These are phyloP conservation scores for Sorex fumeus DNA, from an alignment of 2,113 vertebrate genomes.

Conservation along the genomic window DNA sequence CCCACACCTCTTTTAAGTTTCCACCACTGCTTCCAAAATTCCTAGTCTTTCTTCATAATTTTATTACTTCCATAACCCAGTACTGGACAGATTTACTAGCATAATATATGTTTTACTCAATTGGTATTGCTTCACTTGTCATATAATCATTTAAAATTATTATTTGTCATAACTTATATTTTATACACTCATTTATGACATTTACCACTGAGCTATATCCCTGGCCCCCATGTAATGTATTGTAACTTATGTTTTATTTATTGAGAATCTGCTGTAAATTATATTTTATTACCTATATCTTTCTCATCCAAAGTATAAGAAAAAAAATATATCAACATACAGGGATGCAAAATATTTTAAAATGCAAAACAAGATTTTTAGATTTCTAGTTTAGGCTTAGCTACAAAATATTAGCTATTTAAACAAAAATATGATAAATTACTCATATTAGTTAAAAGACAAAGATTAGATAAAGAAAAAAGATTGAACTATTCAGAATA, in stretches of 20 bases:
- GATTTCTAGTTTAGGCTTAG: background rate
- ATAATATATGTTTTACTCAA: background rate
- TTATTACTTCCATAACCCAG: background rate
- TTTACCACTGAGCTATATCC: no score
- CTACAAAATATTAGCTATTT: constrained; percentile 45
- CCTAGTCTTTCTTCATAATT: background rate
- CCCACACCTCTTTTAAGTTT: background rate
- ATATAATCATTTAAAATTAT: background rate
- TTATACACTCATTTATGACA: no score
- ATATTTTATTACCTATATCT: background rate
- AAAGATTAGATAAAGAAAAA: constrained; percentile 12
- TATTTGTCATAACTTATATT: background rate
- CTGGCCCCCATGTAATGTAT: no score
- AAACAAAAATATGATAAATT: constrained; percentile 44
- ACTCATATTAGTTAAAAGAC: constrained; percentile 26
- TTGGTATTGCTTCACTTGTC: background rate
- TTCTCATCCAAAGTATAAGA: constrained; percentile 44
- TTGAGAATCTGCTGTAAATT: background rate
- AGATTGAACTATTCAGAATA: background rate
- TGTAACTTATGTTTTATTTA: background rate
- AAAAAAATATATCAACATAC: background rate
- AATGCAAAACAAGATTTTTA: constrained; percentile 1
- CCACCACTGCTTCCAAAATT: background rate
- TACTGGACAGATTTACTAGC: background rate
- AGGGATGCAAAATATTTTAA: background rate